phyloP scores from a whole-genome alignment of 2,888 invertebrate genomes.

The Nymphalis c-album region DNA sequence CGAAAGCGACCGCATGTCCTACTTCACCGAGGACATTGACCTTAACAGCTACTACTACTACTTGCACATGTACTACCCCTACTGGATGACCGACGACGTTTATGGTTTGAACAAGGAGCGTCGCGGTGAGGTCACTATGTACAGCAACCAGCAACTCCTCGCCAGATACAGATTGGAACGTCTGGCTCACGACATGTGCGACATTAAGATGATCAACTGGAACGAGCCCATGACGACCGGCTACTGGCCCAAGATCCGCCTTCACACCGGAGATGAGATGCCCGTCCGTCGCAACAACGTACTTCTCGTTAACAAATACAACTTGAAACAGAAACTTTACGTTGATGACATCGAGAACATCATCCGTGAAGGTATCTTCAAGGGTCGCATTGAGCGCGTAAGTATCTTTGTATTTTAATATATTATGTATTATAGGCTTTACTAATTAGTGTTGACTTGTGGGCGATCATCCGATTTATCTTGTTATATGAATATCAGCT shows the following conservation, averaged over 20 bases:
- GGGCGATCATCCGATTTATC: too few species aligned
- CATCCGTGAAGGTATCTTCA: constrained; percentile 74
- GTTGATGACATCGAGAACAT: constrained; percentile 75
- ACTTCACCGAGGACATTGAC: constrained; percentile 90
- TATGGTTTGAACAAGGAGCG: constrained; percentile 72
- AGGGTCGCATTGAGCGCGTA: constrained; percentile 66
- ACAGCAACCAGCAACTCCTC: constrained; percentile 83
- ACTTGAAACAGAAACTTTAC: constrained; percentile 54
- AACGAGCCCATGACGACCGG: constrained; percentile 68
- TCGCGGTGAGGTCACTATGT: constrained; percentile 82
- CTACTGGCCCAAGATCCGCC: constrained; percentile 82
- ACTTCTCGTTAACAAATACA: constrained; percentile 53
- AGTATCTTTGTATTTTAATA: constrained; percentile 41
- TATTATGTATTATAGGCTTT: too few species aligned
- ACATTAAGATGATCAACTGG: constrained; percentile 73
- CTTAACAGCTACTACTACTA: constrained; percentile 87
- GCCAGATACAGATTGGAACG: constrained; percentile 82
- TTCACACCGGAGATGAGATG: constrained; percentile 81
- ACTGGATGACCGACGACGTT: constrained; percentile 83
- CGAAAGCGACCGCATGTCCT: constrained; percentile 83
- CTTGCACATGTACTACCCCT: constrained; percentile 85
- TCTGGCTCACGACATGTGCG: constrained; percentile 72
- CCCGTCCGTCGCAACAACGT: constrained; percentile 77
- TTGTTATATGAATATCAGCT: too few species aligned
- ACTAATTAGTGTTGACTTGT: too few species aligned